Evolutionary conservation across 1,140 invertebrate species (phyloP).

Genomic region (Ruditapes philippinarum): DNA sequence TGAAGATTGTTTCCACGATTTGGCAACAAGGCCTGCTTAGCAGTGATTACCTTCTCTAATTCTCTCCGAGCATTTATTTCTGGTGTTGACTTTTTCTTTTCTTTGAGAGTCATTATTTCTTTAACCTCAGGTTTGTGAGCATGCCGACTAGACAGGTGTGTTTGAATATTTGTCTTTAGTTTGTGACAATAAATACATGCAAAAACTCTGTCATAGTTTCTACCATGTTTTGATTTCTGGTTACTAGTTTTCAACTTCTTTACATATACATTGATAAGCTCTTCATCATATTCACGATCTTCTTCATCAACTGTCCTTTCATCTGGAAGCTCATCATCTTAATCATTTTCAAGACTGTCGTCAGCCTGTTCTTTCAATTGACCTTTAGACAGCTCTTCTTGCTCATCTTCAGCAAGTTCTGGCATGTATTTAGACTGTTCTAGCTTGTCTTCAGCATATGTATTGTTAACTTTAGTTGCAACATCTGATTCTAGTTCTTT

Average conservation of each 20-base stretch:
- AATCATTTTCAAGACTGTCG: too few relatives aligned
- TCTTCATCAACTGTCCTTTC: neutral
- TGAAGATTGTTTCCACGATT: too few relatives aligned
- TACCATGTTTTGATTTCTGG: neutral
- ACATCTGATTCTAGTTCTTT: too few relatives aligned
- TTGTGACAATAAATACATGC: neutral
- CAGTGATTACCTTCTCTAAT: neutral
- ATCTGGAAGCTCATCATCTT: too few relatives aligned
- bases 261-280: neutral
- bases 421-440: too few relatives aligned
- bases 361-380: too few relatives aligned
- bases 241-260: neutral
- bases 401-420: too few relatives aligned
- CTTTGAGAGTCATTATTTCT: neutral
- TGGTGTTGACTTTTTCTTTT: neutral
- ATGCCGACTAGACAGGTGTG: neutral
- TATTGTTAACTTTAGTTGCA: too few relatives aligned
- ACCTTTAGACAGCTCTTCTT: too few relatives aligned
- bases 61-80: neutral
- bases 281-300: neutral
- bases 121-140: neutral
- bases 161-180: neutral
- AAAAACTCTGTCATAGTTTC: neutral
- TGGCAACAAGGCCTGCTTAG: neutral
- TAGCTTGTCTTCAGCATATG: too few relatives aligned